phyloP scores from a whole-genome alignment of 2,888 invertebrate genomes.

The Cremastinae sp. region DNA sequence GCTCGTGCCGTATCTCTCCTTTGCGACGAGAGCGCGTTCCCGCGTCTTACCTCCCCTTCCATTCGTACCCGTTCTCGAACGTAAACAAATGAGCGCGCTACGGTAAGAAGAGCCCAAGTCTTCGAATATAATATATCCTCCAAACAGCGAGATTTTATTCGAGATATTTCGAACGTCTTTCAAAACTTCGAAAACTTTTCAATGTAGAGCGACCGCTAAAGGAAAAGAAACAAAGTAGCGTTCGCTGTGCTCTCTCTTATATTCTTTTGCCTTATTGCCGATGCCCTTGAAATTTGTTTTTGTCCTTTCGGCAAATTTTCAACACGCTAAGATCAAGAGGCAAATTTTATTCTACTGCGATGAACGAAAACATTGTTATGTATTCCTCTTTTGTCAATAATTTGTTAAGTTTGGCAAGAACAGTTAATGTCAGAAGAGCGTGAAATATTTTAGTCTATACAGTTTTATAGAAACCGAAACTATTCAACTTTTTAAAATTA shows the following conservation, averaged over 20 bases:
- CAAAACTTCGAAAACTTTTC: constrained; percentile 7
- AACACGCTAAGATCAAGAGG: no score
- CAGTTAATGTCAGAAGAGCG: no score
- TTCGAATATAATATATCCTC: constrained; percentile 11
- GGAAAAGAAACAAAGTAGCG: constrained; percentile 21
- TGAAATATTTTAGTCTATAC: no score
- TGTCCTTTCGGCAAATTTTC: no score
- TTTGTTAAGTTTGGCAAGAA: no score
- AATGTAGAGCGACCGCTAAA: constrained; percentile 13
- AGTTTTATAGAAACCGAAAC: no score
- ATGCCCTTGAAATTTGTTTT: background rate
- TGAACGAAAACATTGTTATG: no score
- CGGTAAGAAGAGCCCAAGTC: constrained; percentile 18
- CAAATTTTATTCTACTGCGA: no score
- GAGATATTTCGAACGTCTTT: constrained; percentile 23
- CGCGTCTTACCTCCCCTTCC: constrained; percentile 9
- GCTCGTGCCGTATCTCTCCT: constrained; percentile 38
- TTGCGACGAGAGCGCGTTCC: background rate
- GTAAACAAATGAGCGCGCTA: constrained; percentile 57
- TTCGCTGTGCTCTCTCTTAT: background rate
- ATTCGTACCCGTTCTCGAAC: constrained; percentile 33
- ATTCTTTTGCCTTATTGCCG: no score
- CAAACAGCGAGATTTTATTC: constrained; percentile 1
- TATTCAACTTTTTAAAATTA: no score
- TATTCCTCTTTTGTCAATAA: no score